Conservation (phyloP, 2,888 invertebrate genomes). For the Drosophila paramelanica region DNA sequence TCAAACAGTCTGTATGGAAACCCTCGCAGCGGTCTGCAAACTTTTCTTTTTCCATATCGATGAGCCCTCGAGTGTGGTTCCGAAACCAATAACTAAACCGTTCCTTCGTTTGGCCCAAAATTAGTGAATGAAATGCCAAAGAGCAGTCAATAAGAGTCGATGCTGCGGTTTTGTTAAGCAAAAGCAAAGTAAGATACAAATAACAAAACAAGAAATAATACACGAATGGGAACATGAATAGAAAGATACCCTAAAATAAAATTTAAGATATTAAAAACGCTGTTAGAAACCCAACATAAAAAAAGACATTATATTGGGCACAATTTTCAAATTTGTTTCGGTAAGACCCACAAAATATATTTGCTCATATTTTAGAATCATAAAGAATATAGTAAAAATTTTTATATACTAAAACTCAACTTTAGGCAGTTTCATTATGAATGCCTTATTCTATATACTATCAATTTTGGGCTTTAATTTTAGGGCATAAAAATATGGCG, state of each 20-base stretch:
- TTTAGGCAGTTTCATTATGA: no score
- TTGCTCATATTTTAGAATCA: no score
- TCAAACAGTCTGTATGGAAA: conserved; percentile 11
- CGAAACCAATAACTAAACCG: conserved; percentile 74
- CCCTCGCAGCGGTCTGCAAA: conserved; percentile 67
- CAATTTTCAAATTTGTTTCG: no score
- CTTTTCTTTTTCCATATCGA: conserved; percentile 65
- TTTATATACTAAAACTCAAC: no score
- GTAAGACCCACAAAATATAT: no score
- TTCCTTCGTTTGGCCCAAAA: conserved; percentile 47
- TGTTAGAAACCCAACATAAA: no score
- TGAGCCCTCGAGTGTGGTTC: conserved; percentile 48
- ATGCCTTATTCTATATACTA: not conserved
- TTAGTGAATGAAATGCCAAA: conserved; percentile 72
- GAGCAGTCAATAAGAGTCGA: conserved; percentile 46
- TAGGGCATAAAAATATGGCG: conserved; percentile 11
- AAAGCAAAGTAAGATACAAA: conserved; percentile 28
- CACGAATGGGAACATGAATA: not conserved
- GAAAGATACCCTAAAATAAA: not conserved
- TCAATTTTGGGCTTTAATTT: not conserved
- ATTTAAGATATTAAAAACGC: no score
- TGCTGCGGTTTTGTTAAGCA: conserved; percentile 42
- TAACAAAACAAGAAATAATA: conserved; percentile 7
- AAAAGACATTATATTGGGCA: no score
- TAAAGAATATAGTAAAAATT: no score